Conservation (phyloP, 2,888 invertebrate species). For the Agrotis puta region DNA sequence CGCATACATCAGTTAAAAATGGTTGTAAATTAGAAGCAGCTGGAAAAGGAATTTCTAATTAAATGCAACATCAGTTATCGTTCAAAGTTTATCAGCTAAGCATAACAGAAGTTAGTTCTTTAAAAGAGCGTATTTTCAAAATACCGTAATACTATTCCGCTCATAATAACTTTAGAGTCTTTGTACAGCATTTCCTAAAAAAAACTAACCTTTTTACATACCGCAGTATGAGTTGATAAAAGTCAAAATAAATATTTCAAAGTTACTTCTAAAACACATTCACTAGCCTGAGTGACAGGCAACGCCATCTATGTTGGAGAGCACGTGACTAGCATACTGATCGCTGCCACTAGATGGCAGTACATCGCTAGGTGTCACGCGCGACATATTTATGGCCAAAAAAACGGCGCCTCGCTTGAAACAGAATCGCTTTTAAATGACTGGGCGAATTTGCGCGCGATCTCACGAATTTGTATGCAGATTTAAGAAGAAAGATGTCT, state of each 20-base stretch:
- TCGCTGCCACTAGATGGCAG: conserved; percentile 76
- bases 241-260: conserved; percentile 32
- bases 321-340: conserved; percentile 69
- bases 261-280: conserved; percentile 36
- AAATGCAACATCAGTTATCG: background rate
- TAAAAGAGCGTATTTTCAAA: background rate
- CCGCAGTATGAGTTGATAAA: conserved; percentile 9
- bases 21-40: background rate
- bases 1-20: background rate
- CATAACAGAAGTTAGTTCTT: background rate
- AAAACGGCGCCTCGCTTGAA: conserved; percentile 85
- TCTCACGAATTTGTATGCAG: conserved; percentile 89
- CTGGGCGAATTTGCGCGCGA: conserved; percentile 88
- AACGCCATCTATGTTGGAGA: conserved; percentile 78
- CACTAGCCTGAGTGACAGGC: conserved; percentile 65
- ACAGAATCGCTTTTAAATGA: conserved; percentile 89
- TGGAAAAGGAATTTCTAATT: conserved; percentile 3
- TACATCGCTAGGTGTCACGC: conserved; percentile 77
- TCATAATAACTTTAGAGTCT: background rate
- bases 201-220: background rate
- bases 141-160: background rate
- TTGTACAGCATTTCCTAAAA: background rate
- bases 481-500: conserved; percentile 87
- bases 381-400: conserved; percentile 86
- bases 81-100: background rate